phyloP scores from a whole-genome alignment of 2,797 vertebrate species.

The Lates japonicus region DNA sequence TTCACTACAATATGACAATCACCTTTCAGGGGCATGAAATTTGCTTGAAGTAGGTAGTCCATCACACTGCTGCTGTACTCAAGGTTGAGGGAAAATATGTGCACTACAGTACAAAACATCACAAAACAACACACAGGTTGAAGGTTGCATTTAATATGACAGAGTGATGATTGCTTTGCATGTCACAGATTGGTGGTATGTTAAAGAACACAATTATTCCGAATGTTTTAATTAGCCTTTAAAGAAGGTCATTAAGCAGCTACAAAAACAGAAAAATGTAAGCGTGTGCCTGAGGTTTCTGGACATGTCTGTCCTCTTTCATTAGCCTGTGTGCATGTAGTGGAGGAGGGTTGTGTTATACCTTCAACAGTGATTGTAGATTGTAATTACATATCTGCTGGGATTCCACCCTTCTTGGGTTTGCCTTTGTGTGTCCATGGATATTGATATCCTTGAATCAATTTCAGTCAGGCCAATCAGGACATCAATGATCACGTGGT shows the following conservation, averaged over 20 bases:
- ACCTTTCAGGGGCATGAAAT: neutral
- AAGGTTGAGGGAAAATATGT: neutral
- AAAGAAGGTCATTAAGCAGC: neutral
- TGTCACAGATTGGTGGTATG: neutral
- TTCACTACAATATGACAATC: neutral
- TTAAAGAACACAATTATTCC: too few relatives aligned
- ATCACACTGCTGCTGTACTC: neutral
- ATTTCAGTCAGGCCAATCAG: conserved; percentile 3
- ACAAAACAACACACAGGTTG: neutral
- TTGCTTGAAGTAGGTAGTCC: neutral
- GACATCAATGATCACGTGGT: neutral
- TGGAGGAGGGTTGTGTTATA: neutral
- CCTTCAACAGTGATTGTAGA: neutral
- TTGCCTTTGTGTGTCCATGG: conserved; percentile 17
- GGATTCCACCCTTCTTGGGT: neutral
- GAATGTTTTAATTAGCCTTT: too few relatives aligned
- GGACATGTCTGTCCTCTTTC: neutral
- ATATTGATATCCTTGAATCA: conserved; percentile 36
- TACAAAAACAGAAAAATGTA: neutral
- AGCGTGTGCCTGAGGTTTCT: neutral
- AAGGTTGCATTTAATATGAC: neutral
- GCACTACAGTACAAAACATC: neutral
- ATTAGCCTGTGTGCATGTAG: neutral
- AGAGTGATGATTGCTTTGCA: too few relatives aligned
- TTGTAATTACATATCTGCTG: conserved; percentile 13